A percentile compares a stretch with the other conserved stretches of the same genome.
These are phyloP conservation scores for Synanthedon andrenaeformis DNA, from an alignment of 2,888 invertebrate species.

Conservation along the genomic window DNA sequence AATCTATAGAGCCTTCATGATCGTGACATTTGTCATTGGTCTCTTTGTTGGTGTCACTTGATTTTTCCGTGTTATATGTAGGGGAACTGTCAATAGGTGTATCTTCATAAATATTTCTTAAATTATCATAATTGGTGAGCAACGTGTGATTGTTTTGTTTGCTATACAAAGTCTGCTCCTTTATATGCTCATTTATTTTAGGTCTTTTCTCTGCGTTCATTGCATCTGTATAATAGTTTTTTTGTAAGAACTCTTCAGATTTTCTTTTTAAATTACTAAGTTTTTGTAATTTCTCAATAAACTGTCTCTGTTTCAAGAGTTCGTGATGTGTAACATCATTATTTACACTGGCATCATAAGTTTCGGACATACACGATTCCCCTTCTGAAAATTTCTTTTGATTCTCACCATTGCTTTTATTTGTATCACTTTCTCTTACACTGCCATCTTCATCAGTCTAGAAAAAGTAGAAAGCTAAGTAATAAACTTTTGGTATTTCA, in stretches of 20 bases:
- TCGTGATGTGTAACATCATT: conserved; percentile 38
- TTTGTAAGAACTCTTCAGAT: conserved; percentile 58
- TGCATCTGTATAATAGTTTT: conserved; percentile 49
- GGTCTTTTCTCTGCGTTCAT: conserved; percentile 48
- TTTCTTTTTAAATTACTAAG: conserved; percentile 58
- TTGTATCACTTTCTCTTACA: conserved; percentile 37
- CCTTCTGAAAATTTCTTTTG: conserved; percentile 37
- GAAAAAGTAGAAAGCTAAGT: conserved; percentile 8
- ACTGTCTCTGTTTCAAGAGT: conserved; percentile 48
- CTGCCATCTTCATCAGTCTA: conserved; percentile 56
- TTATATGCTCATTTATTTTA: conserved; percentile 46
- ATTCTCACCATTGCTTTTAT: conserved; percentile 13
- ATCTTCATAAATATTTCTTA: conserved; percentile 49
- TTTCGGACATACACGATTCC: conserved; percentile 41
- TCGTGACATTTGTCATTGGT: conserved; percentile 33
- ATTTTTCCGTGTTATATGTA: conserved; percentile 32
- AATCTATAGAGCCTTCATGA: conserved; percentile 33
- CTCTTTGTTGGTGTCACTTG: conserved; percentile 26
- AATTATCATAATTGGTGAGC: conserved; percentile 38
- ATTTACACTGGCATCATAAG: conserved; percentile 30
- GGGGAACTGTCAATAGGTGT: conserved; percentile 43
- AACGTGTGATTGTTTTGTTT: conserved; percentile 33
- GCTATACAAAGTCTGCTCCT: conserved; percentile 18
- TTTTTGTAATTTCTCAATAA: conserved; percentile 57
- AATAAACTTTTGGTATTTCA: no score